These are phyloP conservation scores for Urocitellus parryii DNA, from an alignment of 2,113 vertebrate genomes.

Conservation along the genomic window DNA sequence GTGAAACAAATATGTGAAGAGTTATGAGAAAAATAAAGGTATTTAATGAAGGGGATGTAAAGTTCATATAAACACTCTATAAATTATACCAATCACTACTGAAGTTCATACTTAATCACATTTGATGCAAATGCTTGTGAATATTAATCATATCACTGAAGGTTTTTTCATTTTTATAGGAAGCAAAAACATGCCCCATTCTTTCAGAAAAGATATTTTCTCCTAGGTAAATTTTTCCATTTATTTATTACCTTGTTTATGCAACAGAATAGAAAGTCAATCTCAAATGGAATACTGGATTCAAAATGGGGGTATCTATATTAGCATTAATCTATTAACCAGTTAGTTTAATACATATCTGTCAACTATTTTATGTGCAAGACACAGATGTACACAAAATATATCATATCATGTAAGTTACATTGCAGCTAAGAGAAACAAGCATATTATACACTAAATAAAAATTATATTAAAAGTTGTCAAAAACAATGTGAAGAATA, in stretches of 20 bases:
- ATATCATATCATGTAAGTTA: neutral
- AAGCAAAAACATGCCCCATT: neutral
- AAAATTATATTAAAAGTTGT: neutral
- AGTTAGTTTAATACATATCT: neutral
- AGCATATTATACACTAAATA: neutral
- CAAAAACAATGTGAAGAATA: neutral
- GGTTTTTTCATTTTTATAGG: slow-evolving; percentile 37
- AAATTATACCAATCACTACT: slow-evolving; percentile 13
- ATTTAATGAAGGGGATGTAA: slow-evolving; percentile 24
- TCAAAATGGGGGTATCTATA: neutral
- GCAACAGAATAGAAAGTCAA: neutral
- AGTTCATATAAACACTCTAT: slow-evolving; percentile 32
- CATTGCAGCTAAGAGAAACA: neutral
- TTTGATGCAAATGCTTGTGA: slow-evolving; percentile 2
- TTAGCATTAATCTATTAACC: neutral
- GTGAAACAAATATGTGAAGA: neutral
- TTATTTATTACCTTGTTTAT: neutral
- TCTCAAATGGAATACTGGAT: neutral
- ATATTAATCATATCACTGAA: slow-evolving; percentile 12
- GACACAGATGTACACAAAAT: neutral
- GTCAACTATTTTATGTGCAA: neutral
- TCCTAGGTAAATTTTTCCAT: neutral
- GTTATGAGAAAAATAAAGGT: neutral
- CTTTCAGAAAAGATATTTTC: neutral
- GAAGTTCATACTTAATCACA: slow-evolving; percentile 4